A percentile compares a stretch with the other conserved stretches of the same genome.
phyloP scores from a whole-genome alignment of 2,797 vertebrate genomes.

The Pseudotriccus pelzelni region DNA sequence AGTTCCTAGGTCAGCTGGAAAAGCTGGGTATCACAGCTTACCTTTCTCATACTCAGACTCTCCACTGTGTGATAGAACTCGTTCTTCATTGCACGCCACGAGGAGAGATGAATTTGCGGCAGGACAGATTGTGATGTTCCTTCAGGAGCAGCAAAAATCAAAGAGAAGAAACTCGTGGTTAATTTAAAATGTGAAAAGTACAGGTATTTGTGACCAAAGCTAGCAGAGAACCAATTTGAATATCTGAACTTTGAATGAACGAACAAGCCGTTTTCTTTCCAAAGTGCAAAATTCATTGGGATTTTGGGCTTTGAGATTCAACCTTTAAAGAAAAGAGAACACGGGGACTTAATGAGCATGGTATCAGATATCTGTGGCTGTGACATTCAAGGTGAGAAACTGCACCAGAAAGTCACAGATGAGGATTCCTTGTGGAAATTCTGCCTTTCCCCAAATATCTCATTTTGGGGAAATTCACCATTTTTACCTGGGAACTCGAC shows the following conservation, averaged over 20 bases:
- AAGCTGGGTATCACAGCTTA: not conserved
- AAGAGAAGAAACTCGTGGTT: not conserved
- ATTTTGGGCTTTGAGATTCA: not conserved
- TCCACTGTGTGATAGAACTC: not conserved
- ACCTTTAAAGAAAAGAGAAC: not conserved
- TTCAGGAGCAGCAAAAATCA: not conserved
- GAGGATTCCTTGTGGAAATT: not conserved
- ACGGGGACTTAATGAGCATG: not conserved
- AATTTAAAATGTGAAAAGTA: not conserved
- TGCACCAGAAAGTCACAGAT: not conserved
- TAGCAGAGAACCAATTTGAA: not conserved
- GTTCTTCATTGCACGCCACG: slow-evolving; percentile 45
- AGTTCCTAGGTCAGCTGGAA: not conserved
- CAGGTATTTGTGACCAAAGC: not conserved
- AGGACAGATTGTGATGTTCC: slow-evolving; percentile 54
- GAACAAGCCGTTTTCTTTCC: not conserved
- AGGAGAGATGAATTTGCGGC: not conserved
- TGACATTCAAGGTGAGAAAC: not conserved
- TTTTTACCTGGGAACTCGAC: not conserved
- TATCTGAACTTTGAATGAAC: not conserved
- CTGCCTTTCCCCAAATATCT: not conserved
- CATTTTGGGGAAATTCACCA: not conserved
- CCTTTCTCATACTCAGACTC: slow-evolving; percentile 22
- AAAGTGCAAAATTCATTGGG: not conserved
- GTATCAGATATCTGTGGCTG: not conserved